phyloP scores from a whole-genome alignment of 1,140 invertebrate genomes.

The Harlomillsia oculata region DNA sequence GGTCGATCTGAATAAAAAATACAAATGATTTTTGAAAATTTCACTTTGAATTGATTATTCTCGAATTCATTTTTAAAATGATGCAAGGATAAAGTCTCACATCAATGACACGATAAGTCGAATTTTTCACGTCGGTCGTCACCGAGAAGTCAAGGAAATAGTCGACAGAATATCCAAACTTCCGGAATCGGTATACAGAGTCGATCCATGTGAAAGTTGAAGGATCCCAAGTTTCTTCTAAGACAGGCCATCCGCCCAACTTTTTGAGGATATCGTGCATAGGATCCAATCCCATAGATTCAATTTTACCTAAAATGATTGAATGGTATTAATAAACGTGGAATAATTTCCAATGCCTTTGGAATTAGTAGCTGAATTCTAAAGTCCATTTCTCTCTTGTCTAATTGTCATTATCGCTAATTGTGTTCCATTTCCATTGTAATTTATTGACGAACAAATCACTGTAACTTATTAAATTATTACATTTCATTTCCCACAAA shows the following conservation, averaged over 20 bases:
- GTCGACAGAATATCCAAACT: slow-evolving; percentile 72
- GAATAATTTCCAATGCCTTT: too few species aligned
- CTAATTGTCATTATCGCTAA: too few species aligned
- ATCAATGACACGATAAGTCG: slow-evolving; percentile 70
- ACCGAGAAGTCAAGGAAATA: slow-evolving; percentile 89
- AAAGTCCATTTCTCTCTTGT: too few species aligned
- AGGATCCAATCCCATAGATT: slow-evolving; percentile 58
- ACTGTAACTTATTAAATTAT: too few species aligned
- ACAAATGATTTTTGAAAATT: neutral
- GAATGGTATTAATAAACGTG: too few species aligned
- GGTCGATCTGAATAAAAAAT: slow-evolving; percentile 62
- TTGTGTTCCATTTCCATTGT: too few species aligned
- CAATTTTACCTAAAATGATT: too few species aligned
- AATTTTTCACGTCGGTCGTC: slow-evolving; percentile 82
- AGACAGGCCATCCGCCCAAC: slow-evolving; percentile 84
- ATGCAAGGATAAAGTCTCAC: slow-evolving; percentile 47
- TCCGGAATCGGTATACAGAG: slow-evolving; percentile 67
- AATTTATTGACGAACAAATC: too few species aligned
- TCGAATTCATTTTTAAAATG: neutral
- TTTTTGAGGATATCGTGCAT: slow-evolving; percentile 57
- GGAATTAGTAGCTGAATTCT: too few species aligned
- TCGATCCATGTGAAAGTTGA: slow-evolving; percentile 68
- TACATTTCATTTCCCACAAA: too few species aligned
- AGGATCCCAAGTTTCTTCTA: slow-evolving; percentile 64
- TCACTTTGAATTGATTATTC: neutral